phyloP scores from a whole-genome alignment of 2,888 invertebrate species.

The Thumatha senex region DNA sequence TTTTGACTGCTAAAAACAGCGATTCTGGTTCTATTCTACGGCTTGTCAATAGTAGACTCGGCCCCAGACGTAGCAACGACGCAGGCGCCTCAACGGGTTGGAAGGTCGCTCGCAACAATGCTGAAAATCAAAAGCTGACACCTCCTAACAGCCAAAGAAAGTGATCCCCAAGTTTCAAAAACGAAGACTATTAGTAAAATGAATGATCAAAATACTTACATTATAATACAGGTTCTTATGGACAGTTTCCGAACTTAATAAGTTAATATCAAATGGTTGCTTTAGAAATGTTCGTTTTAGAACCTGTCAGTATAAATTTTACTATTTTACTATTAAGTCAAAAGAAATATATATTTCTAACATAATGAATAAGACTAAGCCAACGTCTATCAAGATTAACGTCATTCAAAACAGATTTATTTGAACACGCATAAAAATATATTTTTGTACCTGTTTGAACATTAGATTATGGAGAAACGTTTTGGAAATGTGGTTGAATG shows the following conservation, averaged over 20 bases:
- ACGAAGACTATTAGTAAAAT: too few relatives aligned
- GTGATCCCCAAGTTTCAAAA: too few relatives aligned
- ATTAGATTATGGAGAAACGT: conserved; percentile 25
- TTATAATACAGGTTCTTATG: too few relatives aligned
- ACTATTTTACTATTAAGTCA: conserved; percentile 28
- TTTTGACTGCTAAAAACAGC: too few relatives aligned
- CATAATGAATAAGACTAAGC: conserved; percentile 39
- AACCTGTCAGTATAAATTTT: conserved; percentile 12
- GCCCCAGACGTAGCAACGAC: too few relatives aligned
- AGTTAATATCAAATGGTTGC: neutral
- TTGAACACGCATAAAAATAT: conserved; percentile 38
- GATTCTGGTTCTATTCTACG: too few relatives aligned
- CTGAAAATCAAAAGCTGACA: too few relatives aligned
- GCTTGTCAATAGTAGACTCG: too few relatives aligned
- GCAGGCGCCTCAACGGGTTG: too few relatives aligned
- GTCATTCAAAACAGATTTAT: conserved; percentile 43
- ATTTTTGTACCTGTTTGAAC: conserved; percentile 37
- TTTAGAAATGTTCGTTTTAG: conserved; percentile 1
- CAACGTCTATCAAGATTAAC: conserved; percentile 42
- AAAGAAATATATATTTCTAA: conserved; percentile 25
- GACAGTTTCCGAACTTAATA: neutral
- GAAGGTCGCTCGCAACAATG: too few relatives aligned
- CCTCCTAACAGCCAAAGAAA: too few relatives aligned
- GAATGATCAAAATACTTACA: too few relatives aligned
- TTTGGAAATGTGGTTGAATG: conserved; percentile 30